Evolutionary conservation across 2,888 invertebrate genomes (phyloP).

Genomic region (Schrankia costaestrigalis): DNA sequence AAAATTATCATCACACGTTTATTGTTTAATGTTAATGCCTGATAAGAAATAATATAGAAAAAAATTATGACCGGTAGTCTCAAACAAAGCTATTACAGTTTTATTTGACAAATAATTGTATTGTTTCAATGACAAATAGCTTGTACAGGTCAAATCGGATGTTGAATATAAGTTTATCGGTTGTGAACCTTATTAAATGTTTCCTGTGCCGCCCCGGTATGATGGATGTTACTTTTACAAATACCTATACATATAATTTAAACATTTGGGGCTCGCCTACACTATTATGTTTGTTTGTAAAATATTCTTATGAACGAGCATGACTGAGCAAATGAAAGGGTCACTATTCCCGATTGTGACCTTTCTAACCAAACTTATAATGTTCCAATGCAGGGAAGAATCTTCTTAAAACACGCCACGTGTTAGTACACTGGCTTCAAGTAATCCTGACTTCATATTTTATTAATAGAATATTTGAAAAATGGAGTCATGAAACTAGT

Average conservation of each 20-base stretch:
- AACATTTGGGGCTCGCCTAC: constrained; percentile 1
- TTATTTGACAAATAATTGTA: no score
- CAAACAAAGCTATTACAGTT: constrained; percentile 6
- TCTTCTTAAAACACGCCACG: no score
- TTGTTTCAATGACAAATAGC: constrained; percentile 9
- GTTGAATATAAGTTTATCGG: constrained; percentile 10
- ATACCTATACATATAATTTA: neutral
- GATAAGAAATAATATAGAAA: constrained; percentile 18
- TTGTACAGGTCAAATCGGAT: constrained; percentile 4
- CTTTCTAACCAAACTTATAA: no score
- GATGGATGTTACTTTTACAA: constrained; percentile 4
- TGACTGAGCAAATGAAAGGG: no score
- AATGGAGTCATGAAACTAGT: no score
- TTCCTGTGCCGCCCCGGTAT: constrained; percentile 14
- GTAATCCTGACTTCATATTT: no score
- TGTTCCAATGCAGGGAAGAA: no score
- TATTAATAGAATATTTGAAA: no score
- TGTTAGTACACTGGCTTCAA: no score
- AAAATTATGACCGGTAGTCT: constrained; percentile 1
- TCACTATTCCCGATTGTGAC: no score
- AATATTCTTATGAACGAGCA: no score
- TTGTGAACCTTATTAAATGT: constrained; percentile 14
- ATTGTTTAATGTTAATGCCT: constrained; percentile 23
- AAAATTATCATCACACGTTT: constrained; percentile 19
- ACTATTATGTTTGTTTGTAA: neutral